Base-by-base conservation (phyloP, 1,140 invertebrate species). In the Drosophila nasuta region DNA sequence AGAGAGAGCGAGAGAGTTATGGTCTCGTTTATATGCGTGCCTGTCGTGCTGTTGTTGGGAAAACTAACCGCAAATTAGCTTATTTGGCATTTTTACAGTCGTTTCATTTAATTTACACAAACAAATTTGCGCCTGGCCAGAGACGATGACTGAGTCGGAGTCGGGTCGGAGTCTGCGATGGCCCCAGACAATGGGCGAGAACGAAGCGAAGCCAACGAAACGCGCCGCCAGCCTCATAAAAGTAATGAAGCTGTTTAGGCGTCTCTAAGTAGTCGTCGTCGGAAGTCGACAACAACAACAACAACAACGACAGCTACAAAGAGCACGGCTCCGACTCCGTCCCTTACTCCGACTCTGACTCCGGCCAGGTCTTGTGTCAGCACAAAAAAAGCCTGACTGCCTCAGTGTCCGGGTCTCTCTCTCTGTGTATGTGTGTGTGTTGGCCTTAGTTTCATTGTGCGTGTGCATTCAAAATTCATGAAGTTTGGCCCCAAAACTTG, bases 51-150 rank as follows among this genome's bases (percentile, higher is more conserved):
- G 51, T 75, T 71, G 57, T 60, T 65, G 70, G 30, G 30, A 75
- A 86, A 81, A 81, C 77, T 85, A 85, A 89, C 85, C 85, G 81
- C 85, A 89, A 89, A 89, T 89, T 89, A 89, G 85, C 85, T 89
- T 89, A 89, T 89, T 89, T 89, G 86, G 85, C 81, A 89, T 89
- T 89, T 89, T 89, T 89, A 89, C 85, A 89, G 85, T 89, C 85
- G 69, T 89, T 89, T 89, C 81, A 89, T 89, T 89, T 89, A 89
- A 89, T 89, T 89, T 89, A 89, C 85, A 89, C 86, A 89, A 89
- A 89, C 85, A 89, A 89, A 89, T 90, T 89, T 89, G 78, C 85
- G 86, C 86, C 85, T 85, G 81, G 77, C 69, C 85, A 88, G 70
- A 83, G 30, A 6, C 30, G 5, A 8, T 6, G 30, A 5, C 30